A percentile compares a stretch with the other conserved stretches of the same genome.
Conservation (phyloP, 2,888 invertebrate species). For the Aphodius sticticus region DNA sequence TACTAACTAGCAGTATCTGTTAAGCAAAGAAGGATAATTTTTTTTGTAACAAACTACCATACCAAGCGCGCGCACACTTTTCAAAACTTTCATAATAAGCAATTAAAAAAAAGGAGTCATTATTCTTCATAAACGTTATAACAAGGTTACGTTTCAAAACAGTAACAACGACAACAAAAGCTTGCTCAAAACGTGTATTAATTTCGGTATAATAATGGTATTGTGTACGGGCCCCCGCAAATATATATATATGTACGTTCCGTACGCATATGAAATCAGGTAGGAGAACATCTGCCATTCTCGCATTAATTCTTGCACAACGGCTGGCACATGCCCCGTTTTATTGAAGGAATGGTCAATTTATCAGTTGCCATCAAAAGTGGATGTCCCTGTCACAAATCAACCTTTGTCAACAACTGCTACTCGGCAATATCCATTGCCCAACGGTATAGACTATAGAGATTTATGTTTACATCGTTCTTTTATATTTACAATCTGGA, state of each 20-base stretch:
- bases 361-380: conserved; percentile 21
- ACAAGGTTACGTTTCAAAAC: not conserved
- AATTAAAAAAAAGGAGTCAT: not conserved
- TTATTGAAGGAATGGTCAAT: conserved; percentile 26
- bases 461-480: conserved; percentile 28
- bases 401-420: conserved; percentile 31
- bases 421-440: conserved; percentile 30
- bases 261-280: not conserved
- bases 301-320: conserved; percentile 32
- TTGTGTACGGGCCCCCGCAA: not conserved
- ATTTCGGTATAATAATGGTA: not conserved
- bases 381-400: conserved; percentile 31
- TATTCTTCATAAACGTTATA: not conserved
- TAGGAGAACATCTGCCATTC: conserved; percentile 28
- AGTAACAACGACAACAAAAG: not conserved
- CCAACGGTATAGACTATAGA: conserved; percentile 23
- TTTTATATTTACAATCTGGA: not conserved
- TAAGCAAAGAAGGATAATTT: too few relatives aligned
- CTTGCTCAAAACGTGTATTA: conserved; percentile 4
- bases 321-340: conserved; percentile 31
- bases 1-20: too few relatives aligned
- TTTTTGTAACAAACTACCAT: too few relatives aligned
- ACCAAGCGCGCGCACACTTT: too few relatives aligned
- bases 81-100: not conserved
- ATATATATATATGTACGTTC: not conserved